Percentiles rank a stretch among this genome's conserved stretches.
Evolutionary conservation across 2,113 vertebrate genomes (phyloP).

Genomic region (Andinoacara biseriatus): DNA sequence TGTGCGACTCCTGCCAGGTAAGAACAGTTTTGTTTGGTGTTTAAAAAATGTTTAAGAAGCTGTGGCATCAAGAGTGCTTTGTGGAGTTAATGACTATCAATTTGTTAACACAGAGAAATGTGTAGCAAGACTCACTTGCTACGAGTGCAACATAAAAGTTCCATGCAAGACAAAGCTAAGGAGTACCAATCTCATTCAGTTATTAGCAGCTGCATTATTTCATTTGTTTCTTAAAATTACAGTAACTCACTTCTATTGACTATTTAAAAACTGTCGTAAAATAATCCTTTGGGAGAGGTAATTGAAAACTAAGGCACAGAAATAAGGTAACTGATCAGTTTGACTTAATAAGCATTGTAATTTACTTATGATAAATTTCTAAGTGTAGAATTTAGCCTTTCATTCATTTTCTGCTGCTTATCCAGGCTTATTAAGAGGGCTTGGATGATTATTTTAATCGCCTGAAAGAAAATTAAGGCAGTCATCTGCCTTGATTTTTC

Average conservation of each 20-base stretch:
- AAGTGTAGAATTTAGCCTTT: neutral
- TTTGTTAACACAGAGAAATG: too few relatives aligned
- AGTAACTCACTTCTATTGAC: too few relatives aligned
- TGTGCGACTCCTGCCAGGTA: too few relatives aligned
- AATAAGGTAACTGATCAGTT: neutral
- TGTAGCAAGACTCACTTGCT: neutral
- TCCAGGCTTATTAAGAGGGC: neutral
- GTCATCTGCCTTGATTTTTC: conserved; percentile 16
- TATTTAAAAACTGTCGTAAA: too few relatives aligned
- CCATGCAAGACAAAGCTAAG: neutral
- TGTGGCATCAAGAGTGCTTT: too few relatives aligned
- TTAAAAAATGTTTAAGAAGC: too few relatives aligned
- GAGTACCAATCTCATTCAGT: neutral
- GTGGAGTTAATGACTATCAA: too few relatives aligned
- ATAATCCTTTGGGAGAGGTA: neutral
- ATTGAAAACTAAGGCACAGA: neutral
- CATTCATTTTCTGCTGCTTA: neutral
- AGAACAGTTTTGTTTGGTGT: neutral
- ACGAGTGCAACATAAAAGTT: neutral
- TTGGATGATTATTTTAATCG: neutral
- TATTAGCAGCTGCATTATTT: neutral
- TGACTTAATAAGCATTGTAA: neutral
- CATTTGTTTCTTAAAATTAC: neutral
- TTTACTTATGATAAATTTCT: neutral
- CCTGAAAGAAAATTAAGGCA: neutral